These are phyloP conservation scores for Selenia dentaria DNA, from an alignment of 2,888 invertebrate species.

Conservation along the genomic window DNA sequence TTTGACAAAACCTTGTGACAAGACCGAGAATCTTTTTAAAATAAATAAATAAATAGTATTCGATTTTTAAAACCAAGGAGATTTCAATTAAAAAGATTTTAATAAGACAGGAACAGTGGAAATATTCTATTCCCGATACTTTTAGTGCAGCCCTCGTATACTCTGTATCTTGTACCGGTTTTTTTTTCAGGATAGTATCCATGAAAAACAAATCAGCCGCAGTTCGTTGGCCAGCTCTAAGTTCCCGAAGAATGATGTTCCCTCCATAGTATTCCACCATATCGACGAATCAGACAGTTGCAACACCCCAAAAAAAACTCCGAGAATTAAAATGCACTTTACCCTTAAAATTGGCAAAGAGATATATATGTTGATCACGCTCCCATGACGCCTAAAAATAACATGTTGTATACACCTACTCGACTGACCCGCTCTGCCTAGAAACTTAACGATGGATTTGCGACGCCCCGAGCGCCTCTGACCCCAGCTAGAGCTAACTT, in stretches of 20 bases:
- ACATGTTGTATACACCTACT: constrained; percentile 61
- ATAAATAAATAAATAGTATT: too few species aligned
- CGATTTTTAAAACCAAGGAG: too few species aligned
- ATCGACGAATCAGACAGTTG: constrained; percentile 41
- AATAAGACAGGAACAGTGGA: too few species aligned
- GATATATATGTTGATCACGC: constrained; percentile 59
- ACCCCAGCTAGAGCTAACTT: constrained; percentile 64
- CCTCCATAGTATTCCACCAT: constrained; percentile 42
- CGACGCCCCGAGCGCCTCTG: constrained; percentile 71
- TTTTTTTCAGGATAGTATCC: constrained; percentile 76
- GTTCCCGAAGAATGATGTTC: constrained; percentile 38
- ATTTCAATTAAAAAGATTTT: too few species aligned
- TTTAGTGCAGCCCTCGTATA: too few species aligned
- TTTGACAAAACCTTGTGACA: too few species aligned
- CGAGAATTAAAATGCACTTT: constrained; percentile 48
- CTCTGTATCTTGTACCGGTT: too few species aligned
- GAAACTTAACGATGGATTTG: constrained; percentile 68
- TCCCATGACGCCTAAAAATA: constrained; percentile 58
- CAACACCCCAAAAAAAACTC: constrained; percentile 61
- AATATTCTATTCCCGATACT: too few species aligned
- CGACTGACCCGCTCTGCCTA: constrained; percentile 68
- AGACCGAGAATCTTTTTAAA: too few species aligned
- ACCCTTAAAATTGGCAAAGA: constrained; percentile 73
- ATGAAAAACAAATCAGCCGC: constrained; percentile 76
- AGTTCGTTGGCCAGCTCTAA: constrained; percentile 75